These are phyloP conservation scores for Iselma pallidipennis DNA, from an alignment of 2,888 invertebrate genomes.

Conservation along the genomic window DNA sequence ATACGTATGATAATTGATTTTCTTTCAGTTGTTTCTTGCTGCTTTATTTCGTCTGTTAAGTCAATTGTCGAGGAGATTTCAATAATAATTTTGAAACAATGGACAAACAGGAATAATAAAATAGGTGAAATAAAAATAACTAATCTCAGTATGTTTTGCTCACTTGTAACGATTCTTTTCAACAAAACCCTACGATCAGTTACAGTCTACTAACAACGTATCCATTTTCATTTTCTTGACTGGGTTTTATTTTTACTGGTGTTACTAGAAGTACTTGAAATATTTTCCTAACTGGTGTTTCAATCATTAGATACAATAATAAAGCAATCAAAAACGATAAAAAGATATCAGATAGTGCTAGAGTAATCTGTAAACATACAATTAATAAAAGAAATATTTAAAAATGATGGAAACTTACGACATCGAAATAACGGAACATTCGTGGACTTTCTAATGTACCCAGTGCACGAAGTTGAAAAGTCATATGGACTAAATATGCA, in stretches of 20 bases:
- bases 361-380: neutral
- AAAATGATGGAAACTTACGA: slow-evolving; percentile 44
- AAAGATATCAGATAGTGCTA: neutral
- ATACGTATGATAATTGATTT: too few species aligned
- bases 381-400: neutral
- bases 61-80: too few species aligned
- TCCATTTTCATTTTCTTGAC: neutral
- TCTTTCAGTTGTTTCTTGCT: too few species aligned
- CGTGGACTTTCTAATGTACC: slow-evolving; percentile 35
- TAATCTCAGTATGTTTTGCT: too few species aligned
- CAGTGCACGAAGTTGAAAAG: slow-evolving; percentile 59
- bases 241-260: slow-evolving; percentile 64
- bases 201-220: neutral
- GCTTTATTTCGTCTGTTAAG: too few species aligned
- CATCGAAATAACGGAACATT: slow-evolving; percentile 42
- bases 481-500: slow-evolving; percentile 63
- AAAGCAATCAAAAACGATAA: neutral
- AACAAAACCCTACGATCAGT: too few species aligned
- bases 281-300: slow-evolving; percentile 58
- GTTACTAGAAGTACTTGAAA: slow-evolving; percentile 60
- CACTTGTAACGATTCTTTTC: too few species aligned
- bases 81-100: too few species aligned
- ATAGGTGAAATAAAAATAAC: too few species aligned
- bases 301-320: neutral
- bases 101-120: too few species aligned